These are phyloP conservation scores for Ormyrus pomaceus DNA, from an alignment of 2,888 invertebrate genomes.

Conservation along the genomic window DNA sequence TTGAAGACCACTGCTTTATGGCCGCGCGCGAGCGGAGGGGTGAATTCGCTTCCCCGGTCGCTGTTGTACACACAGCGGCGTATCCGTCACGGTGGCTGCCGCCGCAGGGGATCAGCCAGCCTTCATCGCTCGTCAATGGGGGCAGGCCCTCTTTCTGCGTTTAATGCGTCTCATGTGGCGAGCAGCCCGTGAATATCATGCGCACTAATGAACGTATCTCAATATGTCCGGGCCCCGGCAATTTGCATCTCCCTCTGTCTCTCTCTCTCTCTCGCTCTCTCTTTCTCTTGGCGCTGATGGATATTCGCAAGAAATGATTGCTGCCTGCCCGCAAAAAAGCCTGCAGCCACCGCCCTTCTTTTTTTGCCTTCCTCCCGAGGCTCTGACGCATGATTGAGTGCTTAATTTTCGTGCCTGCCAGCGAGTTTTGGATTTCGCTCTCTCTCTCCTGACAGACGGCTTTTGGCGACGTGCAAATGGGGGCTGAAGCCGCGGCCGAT, in stretches of 20 bases:
- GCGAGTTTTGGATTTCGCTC: constrained; percentile 23
- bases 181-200: constrained; percentile 58
- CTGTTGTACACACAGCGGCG: constrained; percentile 48
- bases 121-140: constrained; percentile 70
- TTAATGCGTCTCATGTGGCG: constrained; percentile 62
- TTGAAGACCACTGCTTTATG: constrained; percentile 49
- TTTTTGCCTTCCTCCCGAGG: not conserved
- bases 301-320: constrained; percentile 33
- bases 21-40: constrained; percentile 42
- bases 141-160: constrained; percentile 42
- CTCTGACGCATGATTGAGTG: constrained; percentile 33
- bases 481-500: not conserved
- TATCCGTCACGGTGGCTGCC: constrained; percentile 65
- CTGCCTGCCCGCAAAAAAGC: not conserved
- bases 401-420: constrained; percentile 34
- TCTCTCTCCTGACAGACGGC: not conserved
- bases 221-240: constrained; percentile 58
- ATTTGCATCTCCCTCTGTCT: constrained; percentile 28
- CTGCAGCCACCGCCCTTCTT: not conserved
- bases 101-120: constrained; percentile 67
- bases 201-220: constrained; percentile 66
- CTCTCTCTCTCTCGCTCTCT: not conserved
- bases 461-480: not conserved
- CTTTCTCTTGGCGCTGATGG: not conserved
- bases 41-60: constrained; percentile 26